Conservation (phyloP, 2,113 vertebrate genomes). For the human region DNA sequence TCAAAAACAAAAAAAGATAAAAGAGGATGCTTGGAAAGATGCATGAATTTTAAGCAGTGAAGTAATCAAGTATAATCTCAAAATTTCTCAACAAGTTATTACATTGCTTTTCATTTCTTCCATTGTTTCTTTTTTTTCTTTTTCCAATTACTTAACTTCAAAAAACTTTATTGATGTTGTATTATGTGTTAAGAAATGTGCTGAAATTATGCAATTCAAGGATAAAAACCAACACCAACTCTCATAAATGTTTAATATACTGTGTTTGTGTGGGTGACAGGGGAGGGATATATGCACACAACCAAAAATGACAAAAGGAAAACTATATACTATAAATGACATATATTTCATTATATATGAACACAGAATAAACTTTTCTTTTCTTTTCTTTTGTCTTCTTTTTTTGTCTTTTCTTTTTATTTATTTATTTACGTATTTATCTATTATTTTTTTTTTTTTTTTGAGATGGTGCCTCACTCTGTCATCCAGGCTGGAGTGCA, state of each 20-base stretch:
- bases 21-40: neutral
- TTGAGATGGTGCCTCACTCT: too few species aligned
- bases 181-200: neutral
- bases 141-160: neutral
- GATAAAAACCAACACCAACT: neutral
- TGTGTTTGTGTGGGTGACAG: neutral
- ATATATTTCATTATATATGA: neutral
- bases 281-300: neutral
- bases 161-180: neutral
- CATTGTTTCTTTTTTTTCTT: neutral
- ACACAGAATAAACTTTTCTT: neutral
- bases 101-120: neutral
- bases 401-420: too few species aligned
- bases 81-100: neutral
- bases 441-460: too few species aligned
- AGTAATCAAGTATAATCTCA: neutral
- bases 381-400: neutral
- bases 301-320: neutral
- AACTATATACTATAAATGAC: neutral
- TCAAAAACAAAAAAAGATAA: neutral
- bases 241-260: neutral
- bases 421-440: too few species aligned
- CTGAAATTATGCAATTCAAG: neutral
- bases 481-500: too few species aligned
- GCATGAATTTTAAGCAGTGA: neutral